Conservation (phyloP, 2,113 vertebrate genomes). For the Loxodonta africana region DNA sequence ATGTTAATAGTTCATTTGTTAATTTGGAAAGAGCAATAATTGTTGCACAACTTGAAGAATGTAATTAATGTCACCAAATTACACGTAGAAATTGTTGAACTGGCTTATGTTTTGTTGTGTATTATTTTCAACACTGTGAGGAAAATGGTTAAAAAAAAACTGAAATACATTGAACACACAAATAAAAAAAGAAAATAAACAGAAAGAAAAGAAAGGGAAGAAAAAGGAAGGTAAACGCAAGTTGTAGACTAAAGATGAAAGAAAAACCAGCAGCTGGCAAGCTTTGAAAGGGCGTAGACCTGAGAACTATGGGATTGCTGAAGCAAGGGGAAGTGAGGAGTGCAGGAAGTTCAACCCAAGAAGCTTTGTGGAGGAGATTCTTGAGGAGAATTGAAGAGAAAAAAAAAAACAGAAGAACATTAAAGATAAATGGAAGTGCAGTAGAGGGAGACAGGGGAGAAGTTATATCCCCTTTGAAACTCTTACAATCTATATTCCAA, state of each 20-base stretch:
- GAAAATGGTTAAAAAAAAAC: background rate
- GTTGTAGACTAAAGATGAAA: background rate
- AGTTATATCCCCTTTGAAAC: slow-evolving; percentile 29
- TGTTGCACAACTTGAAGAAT: too few species aligned
- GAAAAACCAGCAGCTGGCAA: background rate
- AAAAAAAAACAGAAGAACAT: background rate
- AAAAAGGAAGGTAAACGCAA: background rate
- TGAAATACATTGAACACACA: background rate
- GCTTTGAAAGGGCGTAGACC: background rate
- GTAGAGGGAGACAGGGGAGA: background rate
- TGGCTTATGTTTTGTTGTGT: too few species aligned
- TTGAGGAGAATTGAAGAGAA: slow-evolving; percentile 8
- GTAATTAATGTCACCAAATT: too few species aligned
- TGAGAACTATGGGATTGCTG: background rate
- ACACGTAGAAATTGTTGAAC: too few species aligned
- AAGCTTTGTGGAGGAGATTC: slow-evolving; percentile 6
- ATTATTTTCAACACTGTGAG: too few species aligned
- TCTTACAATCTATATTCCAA: background rate
- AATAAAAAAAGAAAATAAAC: background rate
- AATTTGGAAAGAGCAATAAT: too few species aligned
- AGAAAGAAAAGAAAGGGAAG: background rate
- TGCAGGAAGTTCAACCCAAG: background rate
- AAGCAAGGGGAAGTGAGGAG: background rate
- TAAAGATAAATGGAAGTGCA: background rate
- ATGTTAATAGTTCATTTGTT: background rate